Percentiles rank a stretch among this genome's conserved stretches.
Evolutionary conservation across 2,113 vertebrate genomes (phyloP).

Genomic region (Lepidiolamprologus cunningtoni): DNA sequence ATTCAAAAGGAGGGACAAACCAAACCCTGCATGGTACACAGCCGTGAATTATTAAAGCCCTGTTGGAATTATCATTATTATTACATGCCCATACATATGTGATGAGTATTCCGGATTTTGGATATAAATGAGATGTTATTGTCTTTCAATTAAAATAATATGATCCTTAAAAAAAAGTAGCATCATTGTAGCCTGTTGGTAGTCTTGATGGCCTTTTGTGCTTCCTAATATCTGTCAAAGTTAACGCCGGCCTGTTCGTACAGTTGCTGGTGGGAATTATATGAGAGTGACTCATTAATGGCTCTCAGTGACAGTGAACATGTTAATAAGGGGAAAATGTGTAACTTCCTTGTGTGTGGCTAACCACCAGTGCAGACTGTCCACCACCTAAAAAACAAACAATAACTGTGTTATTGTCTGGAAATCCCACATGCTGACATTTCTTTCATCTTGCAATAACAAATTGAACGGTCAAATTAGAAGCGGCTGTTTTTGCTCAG

Average conservation of each 20-base stretch:
- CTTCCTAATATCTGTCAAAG: neutral
- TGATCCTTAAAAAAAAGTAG: neutral
- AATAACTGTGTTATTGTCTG: rapidly evolving
- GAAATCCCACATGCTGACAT: neutral
- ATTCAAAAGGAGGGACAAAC: neutral
- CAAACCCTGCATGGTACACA: neutral
- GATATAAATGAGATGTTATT: rapidly evolving
- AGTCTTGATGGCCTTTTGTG: rapidly evolving
- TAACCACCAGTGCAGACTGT: neutral
- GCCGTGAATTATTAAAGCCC: neutral
- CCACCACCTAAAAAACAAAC: neutral
- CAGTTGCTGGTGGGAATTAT: neutral
- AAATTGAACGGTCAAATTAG: neutral
- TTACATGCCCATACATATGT: neutral
- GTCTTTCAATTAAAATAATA: neutral
- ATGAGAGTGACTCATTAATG: neutral
- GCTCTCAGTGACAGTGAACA: rapidly evolving
- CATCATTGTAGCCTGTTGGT: rapidly evolving
- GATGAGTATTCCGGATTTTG: rapidly evolving
- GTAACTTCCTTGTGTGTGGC: neutral
- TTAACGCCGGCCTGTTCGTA: rapidly evolving
- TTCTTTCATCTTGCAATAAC: neutral
- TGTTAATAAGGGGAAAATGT: neutral
- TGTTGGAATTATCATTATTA: neutral
- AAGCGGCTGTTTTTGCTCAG: neutral